A percentile compares a stretch with the other conserved stretches of the same genome.
Conservation (phyloP, 2,888 invertebrate genomes). For the Drosophila prostipennis region DNA sequence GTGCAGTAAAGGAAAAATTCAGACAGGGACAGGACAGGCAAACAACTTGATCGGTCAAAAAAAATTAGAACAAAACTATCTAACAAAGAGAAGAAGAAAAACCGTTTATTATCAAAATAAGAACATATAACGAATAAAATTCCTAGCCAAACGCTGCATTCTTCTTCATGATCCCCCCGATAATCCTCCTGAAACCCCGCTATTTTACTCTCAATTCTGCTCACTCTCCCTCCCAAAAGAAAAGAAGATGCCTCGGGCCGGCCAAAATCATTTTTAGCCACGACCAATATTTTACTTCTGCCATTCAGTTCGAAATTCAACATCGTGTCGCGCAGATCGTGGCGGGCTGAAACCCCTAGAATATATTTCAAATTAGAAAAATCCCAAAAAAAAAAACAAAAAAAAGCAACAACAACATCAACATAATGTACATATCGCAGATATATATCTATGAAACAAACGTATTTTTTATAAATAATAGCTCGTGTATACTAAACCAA, state of each 20-base stretch:
- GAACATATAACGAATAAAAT: constrained; percentile 62
- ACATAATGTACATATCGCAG: constrained; percentile 57
- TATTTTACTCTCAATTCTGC: constrained; percentile 40
- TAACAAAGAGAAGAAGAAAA: constrained; percentile 21
- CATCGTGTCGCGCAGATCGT: constrained; percentile 68
- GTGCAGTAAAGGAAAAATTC: constrained; percentile 35
- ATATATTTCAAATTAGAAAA: constrained; percentile 31
- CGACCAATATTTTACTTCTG: constrained; percentile 50
- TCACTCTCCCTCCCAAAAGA: constrained; percentile 23
- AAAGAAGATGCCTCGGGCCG: constrained; percentile 50
- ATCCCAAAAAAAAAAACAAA: constrained; percentile 20
- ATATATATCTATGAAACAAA: constrained; percentile 46
- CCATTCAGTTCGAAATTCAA: constrained; percentile 73
- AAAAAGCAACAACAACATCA: constrained; percentile 37
- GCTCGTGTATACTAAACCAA: constrained; percentile 58
- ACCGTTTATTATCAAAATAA: constrained; percentile 64
- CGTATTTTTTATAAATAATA: constrained; percentile 64
- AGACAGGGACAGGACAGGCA: constrained; percentile 20
- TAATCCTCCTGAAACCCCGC: constrained; percentile 1
- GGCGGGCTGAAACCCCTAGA: constrained; percentile 23
- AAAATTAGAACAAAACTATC: constrained; percentile 15
- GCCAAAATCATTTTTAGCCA: constrained; percentile 73
- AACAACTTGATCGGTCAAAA: constrained; percentile 57
- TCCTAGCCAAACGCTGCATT: constrained; percentile 50
- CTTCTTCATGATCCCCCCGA: constrained; percentile 9